Conservation (phyloP, 2,888 invertebrate species). For the Erynnis tages region DNA sequence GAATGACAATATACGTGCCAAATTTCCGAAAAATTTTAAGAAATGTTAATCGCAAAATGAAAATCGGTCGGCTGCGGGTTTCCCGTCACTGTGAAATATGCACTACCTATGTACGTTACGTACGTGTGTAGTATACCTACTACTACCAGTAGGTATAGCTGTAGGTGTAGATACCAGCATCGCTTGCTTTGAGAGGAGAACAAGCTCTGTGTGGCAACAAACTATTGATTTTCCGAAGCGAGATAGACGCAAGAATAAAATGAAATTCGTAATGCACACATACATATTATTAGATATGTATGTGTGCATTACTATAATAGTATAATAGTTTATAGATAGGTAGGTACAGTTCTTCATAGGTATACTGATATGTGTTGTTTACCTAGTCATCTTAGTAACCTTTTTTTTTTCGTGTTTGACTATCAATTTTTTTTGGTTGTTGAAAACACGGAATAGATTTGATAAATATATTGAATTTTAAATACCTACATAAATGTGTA, state of each 20-base stretch:
- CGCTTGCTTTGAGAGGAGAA: constrained; percentile 2
- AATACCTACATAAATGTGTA: too few species aligned
- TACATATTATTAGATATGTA: too few species aligned
- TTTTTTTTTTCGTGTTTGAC: too few species aligned
- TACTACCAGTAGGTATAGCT: not conserved
- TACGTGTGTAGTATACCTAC: too few species aligned
- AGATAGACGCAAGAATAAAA: not conserved
- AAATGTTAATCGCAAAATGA: not conserved
- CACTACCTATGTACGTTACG: not conserved
- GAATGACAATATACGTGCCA: not conserved
- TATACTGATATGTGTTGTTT: too few species aligned
- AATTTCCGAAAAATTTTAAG: not conserved
- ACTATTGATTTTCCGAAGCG: constrained; percentile 5
- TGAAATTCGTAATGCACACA: not conserved
- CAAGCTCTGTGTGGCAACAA: constrained; percentile 1
- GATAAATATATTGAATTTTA: too few species aligned
- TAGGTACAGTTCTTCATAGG: too few species aligned
- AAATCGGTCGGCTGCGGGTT: not conserved
- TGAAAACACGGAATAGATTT: too few species aligned
- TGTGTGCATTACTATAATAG: too few species aligned
- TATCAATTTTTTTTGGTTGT: too few species aligned
- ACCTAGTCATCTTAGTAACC: too few species aligned
- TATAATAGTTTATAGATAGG: too few species aligned
- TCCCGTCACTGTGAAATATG: not conserved
- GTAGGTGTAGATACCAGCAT: not conserved